A percentile compares a stretch with the other conserved stretches of the same genome.
phyloP scores from a whole-genome alignment of 2,113 vertebrate genomes.

The Pomatostomus ruficeps region DNA sequence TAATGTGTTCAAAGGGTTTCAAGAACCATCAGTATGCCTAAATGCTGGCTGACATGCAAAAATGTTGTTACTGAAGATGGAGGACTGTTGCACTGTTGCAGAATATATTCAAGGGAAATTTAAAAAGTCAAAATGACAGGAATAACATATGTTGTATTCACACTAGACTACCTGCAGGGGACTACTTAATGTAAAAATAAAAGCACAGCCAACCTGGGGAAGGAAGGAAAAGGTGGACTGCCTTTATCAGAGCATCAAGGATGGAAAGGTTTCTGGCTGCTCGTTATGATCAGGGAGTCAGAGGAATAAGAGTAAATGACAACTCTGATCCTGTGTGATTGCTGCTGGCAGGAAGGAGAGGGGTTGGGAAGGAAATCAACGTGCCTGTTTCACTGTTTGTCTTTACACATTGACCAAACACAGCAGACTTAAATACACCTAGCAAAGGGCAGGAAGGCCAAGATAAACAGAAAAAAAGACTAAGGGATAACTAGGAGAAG shows the following conservation, averaged over 20 bases:
- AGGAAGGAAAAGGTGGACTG: background rate
- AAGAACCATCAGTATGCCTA: background rate
- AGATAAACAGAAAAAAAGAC: background rate
- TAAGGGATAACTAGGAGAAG: background rate
- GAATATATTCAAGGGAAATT: background rate
- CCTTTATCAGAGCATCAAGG: background rate
- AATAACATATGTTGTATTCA: background rate
- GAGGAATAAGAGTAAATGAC: background rate
- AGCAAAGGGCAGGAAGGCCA: background rate
- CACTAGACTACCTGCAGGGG: background rate
- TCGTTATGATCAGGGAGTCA: background rate
- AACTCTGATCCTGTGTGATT: background rate
- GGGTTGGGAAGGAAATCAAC: background rate
- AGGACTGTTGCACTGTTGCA: background rate
- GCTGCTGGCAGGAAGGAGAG: background rate
- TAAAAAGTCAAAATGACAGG: background rate
- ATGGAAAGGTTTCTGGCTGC: background rate
- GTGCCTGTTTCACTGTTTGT: background rate
- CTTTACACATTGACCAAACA: background rate
- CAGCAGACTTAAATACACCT: background rate
- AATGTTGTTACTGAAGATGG: background rate
- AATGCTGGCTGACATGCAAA: background rate
- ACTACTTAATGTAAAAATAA: background rate
- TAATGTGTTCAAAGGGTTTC: background rate
- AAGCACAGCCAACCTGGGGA: background rate